These are phyloP conservation scores for Excalfactoria chinensis DNA, from an alignment of 2,113 vertebrate genomes.

Conservation along the genomic window DNA sequence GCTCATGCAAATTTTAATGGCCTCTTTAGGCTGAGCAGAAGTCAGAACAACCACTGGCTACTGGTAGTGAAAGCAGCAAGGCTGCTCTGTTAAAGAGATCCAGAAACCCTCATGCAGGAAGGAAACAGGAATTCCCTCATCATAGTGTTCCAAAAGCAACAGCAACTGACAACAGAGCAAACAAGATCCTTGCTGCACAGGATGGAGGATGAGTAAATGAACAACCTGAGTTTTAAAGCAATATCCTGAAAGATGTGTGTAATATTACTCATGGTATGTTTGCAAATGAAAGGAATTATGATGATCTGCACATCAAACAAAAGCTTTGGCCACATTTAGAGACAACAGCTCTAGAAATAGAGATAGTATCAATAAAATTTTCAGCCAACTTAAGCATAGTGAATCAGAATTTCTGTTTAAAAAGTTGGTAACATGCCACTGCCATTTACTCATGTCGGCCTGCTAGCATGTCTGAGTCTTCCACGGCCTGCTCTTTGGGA, in stretches of 20 bases:
- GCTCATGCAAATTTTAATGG: neutral
- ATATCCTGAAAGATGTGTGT: neutral
- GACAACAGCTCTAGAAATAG: neutral
- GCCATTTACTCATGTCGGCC: neutral
- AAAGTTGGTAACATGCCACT: neutral
- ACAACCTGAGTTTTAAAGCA: constrained; percentile 36
- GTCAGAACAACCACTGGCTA: neutral
- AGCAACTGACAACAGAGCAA: neutral
- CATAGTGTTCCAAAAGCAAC: neutral
- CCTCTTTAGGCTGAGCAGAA: neutral
- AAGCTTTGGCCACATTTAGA: neutral
- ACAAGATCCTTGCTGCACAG: neutral
- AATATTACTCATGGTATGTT: neutral
- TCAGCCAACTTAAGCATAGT: neutral
- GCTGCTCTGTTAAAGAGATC: neutral
- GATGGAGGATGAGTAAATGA: neutral
- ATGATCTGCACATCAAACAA: neutral
- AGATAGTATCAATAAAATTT: neutral
- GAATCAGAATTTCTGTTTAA: neutral
- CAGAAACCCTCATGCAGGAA: neutral
- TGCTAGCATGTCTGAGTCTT: neutral
- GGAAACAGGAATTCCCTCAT: constrained; percentile 5
- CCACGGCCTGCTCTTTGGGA: neutral
- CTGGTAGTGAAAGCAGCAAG: neutral
- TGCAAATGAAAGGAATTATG: neutral